Evolutionary conservation across 1,140 invertebrate species (phyloP), one percentile per base, ranked within the genome.

Genomic region (Theocolax elegans): DNA sequence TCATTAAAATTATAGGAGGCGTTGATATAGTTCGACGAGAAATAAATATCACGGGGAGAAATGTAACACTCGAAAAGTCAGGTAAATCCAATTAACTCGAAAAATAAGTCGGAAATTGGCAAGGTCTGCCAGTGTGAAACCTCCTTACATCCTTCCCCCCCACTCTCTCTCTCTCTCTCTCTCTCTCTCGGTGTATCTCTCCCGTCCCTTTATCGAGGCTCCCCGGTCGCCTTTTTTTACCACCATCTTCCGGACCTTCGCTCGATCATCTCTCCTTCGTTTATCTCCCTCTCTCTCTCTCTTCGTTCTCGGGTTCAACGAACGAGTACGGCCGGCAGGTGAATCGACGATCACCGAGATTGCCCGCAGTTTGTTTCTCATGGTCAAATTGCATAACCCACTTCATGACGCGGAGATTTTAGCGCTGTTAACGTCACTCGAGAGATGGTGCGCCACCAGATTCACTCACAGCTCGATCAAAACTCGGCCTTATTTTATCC

Each of bases 311-410:
- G 44, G 35, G 67, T 69, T 69, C 67, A 69, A 62, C 19, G 67
- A 63, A 62, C 67, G 48, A 44, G 21, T 53, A 19, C 67, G 49
- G 46, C 38, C 58, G 58, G 51, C 58, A 69, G 67, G 67, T 69
- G 66, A 62, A 59, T 59, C 10, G 29, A 12, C 35, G 46, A 27
- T 15, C n/a, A 6, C 10, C 4, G 7, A 67, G 38, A 68, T 68
- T 49, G 56, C 40, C 31, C 54, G 56, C 54, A 29, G 54, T 67
- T 48, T 46, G 54, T 44, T 69, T 69, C 67, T 69, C 67, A 69
- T 69, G 67, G 67, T 59, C 67, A 63, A 69, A 69, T 69, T 69
- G 67, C 67, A 63, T 69, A 69, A 69, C 48, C 58, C 56, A 62
- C 46, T 69, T 69, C 46, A 49, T 46, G 67, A 63, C 48, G 49